Conservation (phyloP, 64 coral and sea anemone species). For the Pachyseris speciosa region DNA sequence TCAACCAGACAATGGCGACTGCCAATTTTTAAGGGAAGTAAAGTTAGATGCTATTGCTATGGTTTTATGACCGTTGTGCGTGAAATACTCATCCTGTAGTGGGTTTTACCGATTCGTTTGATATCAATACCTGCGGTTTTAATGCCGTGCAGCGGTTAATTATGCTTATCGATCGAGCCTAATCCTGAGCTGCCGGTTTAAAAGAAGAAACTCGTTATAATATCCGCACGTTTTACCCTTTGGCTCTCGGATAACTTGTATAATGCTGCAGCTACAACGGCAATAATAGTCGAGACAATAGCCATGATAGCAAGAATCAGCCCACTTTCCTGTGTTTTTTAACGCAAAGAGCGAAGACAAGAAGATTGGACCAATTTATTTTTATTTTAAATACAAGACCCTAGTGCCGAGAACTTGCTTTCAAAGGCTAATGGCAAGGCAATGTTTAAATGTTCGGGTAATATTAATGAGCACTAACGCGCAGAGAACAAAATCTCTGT, state of each 20-base stretch:
- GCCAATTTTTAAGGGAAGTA: neutral
- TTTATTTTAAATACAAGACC: neutral
- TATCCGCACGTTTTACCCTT: neutral
- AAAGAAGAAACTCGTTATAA: neutral
- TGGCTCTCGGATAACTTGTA: neutral
- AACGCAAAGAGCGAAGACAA: neutral
- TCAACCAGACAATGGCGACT: neutral
- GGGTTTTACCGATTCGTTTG: neutral
- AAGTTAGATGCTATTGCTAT: neutral
- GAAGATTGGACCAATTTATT: neutral
- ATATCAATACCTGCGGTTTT: slow-evolving; percentile 6
- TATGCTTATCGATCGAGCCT: neutral
- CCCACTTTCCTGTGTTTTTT: neutral
- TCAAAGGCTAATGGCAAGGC: neutral
- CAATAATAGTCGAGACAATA: neutral
- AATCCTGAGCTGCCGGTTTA: neutral
- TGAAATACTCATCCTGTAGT: neutral
- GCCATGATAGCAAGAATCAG: neutral
- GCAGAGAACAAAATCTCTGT: neutral
- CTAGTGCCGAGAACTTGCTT: neutral
- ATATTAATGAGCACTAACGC: neutral
- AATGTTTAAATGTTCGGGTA: neutral
- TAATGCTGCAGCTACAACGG: neutral
- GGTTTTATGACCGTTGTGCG: neutral
- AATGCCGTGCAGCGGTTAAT: neutral